Conservation (phyloP, 2,888 invertebrate species). For the Tenthredo distinguenda region DNA sequence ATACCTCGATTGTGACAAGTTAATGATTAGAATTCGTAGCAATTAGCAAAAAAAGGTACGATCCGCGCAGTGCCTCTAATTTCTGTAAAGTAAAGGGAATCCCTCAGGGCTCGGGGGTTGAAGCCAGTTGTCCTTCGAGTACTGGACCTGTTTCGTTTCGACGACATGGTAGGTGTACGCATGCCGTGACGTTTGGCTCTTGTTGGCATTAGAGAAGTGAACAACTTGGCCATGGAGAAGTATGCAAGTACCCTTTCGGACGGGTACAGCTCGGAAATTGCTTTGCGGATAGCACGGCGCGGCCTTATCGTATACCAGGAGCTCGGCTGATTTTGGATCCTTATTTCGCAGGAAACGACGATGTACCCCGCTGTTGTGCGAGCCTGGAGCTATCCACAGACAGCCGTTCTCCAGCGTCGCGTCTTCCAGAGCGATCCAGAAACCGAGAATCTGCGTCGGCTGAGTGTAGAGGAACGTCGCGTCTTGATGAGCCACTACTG, state of each 20-base stretch:
- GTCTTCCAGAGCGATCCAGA: conserved; percentile 98
- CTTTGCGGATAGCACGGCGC: conserved; percentile 86
- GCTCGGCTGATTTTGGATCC: conserved; percentile 81
- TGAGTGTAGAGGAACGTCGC: conserved; percentile 92
- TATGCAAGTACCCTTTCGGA: conserved; percentile 92
- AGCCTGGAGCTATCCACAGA: conserved; percentile 94
- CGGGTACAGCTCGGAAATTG: conserved; percentile 89
- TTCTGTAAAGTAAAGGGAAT: conserved; percentile 86
- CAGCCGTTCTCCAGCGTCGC: conserved; percentile 97
- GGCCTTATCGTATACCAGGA: conserved; percentile 85
- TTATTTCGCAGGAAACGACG: conserved; percentile 86
- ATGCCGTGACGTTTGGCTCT: conserved; percentile 90
- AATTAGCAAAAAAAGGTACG: neutral
- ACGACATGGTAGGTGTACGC: conserved; percentile 97
- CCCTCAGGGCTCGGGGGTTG: conserved; percentile 86
- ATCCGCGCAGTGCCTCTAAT: conserved; percentile 61
- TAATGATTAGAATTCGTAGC: neutral
- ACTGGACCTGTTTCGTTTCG: conserved; percentile 88
- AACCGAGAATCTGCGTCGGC: conserved; percentile 89
- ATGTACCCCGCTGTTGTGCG: conserved; percentile 92
- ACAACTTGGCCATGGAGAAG: conserved; percentile 96
- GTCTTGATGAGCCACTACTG: conserved; percentile 92
- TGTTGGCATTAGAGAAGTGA: conserved; percentile 94
- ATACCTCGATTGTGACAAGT: neutral
- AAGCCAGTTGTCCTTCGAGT: conserved; percentile 92